Conservation (phyloP, 2,888 invertebrate genomes). For the Selenia dentaria region DNA sequence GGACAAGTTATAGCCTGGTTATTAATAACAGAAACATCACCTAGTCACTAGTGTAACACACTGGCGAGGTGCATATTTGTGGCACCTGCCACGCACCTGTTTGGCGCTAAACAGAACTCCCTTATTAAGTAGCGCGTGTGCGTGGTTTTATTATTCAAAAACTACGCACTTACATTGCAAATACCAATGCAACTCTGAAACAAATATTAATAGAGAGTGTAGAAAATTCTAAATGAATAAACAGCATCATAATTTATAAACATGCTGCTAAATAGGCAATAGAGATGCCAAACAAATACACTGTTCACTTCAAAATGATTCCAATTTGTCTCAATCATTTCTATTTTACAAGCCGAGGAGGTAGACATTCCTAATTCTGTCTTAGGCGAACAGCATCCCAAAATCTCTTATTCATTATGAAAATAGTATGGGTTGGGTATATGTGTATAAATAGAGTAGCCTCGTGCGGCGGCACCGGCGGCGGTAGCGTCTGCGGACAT, state of each 20-base stretch:
- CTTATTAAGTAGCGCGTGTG: not conserved
- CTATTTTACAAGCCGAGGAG: not conserved
- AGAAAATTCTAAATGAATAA: too few relatives aligned
- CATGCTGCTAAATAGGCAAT: not conserved
- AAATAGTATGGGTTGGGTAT: constrained; percentile 65
- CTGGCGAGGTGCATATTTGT: not conserved
- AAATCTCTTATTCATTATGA: constrained; percentile 57
- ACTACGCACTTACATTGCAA: constrained; percentile 8
- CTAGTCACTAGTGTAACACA: too few relatives aligned
- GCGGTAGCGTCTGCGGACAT: constrained; percentile 73
- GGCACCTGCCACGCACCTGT: constrained; percentile 31
- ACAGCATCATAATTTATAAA: too few relatives aligned
- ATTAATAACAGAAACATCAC: too few relatives aligned
- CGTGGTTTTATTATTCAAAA: constrained; percentile 5
- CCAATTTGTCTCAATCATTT: not conserved
- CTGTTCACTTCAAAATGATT: too few relatives aligned
- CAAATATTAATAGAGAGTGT: too few relatives aligned
- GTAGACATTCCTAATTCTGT: constrained; percentile 12
- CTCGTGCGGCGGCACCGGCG: constrained; percentile 62
- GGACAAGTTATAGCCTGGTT: too few relatives aligned
- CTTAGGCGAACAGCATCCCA: constrained; percentile 29
- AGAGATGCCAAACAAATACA: too few relatives aligned
- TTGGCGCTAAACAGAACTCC: constrained; percentile 7
- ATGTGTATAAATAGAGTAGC: constrained; percentile 74
- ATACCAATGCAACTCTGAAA: not conserved